Evolutionary conservation across 2,797 vertebrate genomes (phyloP).

Genomic region (Phalanger gymnotis): DNA sequence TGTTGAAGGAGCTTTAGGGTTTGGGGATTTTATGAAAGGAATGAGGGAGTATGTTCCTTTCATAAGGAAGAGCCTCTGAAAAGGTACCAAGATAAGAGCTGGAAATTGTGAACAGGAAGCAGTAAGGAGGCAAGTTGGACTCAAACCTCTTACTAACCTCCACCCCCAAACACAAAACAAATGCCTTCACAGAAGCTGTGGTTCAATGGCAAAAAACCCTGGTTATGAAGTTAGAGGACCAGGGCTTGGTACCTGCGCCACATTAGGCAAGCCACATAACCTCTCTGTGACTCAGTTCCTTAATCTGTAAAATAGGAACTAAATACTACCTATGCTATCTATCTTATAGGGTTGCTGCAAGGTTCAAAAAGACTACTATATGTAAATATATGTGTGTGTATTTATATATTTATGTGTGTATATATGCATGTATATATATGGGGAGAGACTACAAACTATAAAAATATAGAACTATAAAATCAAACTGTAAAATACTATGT

Average conservation of each 20-base stretch:
- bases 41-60: not conserved
- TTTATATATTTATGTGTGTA: too few relatives aligned
- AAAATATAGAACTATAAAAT: too few relatives aligned
- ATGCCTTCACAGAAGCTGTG: not conserved
- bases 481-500: not conserved
- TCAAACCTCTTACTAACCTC: not conserved
- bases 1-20: not conserved
- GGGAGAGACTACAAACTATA: not conserved
- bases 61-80: not conserved
- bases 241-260: not conserved
- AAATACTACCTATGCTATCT: not conserved
- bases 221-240: not conserved
- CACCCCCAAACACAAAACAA: not conserved
- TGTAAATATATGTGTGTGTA: not conserved
- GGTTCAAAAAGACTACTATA: not conserved
- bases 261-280: not conserved
- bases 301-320: not conserved
- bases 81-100: not conserved
- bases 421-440: not conserved
- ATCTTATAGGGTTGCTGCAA: not conserved
- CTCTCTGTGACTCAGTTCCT: not conserved
- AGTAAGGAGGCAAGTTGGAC: not conserved
- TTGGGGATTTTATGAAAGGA: not conserved
- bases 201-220: not conserved
- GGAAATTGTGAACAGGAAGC: not conserved